A percentile compares a stretch with the other conserved stretches of the same genome.
Conservation (phyloP, 2,888 invertebrate genomes). For the Noctua fimbriata region DNA sequence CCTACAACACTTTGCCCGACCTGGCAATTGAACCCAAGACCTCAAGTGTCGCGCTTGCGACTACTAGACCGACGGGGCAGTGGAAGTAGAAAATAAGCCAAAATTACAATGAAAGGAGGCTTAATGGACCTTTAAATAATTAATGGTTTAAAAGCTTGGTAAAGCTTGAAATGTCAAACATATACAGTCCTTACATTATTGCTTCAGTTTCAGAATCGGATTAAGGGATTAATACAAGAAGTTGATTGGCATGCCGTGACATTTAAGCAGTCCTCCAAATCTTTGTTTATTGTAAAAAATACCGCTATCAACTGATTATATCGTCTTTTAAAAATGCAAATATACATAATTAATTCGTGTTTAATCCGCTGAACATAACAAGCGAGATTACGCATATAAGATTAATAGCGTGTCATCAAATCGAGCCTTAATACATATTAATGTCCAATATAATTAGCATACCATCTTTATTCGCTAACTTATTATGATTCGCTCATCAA, state of each 20-base stretch:
- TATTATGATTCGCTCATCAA: constrained; percentile 29
- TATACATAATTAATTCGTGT: constrained; percentile 47
- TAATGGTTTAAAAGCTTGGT: not conserved
- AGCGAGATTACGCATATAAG: constrained; percentile 42
- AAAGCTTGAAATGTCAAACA: not conserved
- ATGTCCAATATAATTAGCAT: constrained; percentile 52
- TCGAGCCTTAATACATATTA: constrained; percentile 45
- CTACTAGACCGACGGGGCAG: no score
- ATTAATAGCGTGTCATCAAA: constrained; percentile 54
- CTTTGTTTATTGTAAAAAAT: constrained; percentile 17
- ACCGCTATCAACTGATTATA: constrained; percentile 20
- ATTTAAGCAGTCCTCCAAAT: constrained; percentile 19
- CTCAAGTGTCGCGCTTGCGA: no score
- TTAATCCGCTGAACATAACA: constrained; percentile 45
- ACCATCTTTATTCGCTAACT: constrained; percentile 19
- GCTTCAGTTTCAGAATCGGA: constrained; percentile 3
- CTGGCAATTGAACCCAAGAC: no score
- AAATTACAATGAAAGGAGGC: not conserved
- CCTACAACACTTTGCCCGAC: no score
- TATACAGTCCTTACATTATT: not conserved
- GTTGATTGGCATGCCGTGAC: not conserved
- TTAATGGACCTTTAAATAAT: not conserved
- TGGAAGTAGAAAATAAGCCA: not conserved
- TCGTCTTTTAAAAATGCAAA: constrained; percentile 45
- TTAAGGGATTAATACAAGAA: constrained; percentile 16